Base-by-base conservation (phyloP, 2,888 invertebrate genomes). In the Chydorus sphaericus region DNA sequence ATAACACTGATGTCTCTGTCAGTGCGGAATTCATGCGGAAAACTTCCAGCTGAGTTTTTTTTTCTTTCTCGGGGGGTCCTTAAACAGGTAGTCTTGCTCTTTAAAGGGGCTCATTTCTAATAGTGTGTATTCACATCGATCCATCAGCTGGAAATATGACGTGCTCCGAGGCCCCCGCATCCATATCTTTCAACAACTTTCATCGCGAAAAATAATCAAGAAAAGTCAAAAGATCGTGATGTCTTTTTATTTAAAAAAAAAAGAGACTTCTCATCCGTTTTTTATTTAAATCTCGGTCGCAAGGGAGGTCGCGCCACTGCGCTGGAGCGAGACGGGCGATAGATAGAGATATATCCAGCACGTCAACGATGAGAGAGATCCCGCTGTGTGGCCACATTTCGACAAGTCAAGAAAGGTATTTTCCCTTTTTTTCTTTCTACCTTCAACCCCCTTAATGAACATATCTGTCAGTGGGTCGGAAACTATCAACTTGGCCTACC, bases 381-480 rank as follows among this genome's bases (percentile, higher is more conserved):
- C 44, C 44, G 44, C 44, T 44, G 44, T 44, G 44, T 44, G 44
- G 44, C 44, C 44, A 44, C 44, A 44, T 44, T 44, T 44, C 44
- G 44, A 44, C 44, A 44, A 44, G 44, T 44, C 44, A 44, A 44
- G n/a, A n/a, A 44, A 44, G 44, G 44, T 44, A 26, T 28, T 14
- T 44, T 26, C n/a, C n/a, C n/a, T n/a, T n/a, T n/a, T n/a, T n/a
- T n/a, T n/a, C n/a, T n/a, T n/a, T n/a, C n/a, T n/a, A n/a, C n/a
- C n/a, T n/a, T n/a, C n/a, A n/a, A n/a, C n/a, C n/a, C n/a, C 44
- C 23, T 44, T 44, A 44, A 44, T 44, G 44, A 44, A 44, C 44
- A 44, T 44, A 44, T 44, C 44, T 44, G 44, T 44, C 44, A 44
- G 44, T 44, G 44, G 10, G 44, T 28, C 38, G 38, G 7, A 16